Percentiles rank a stretch among this genome's conserved stretches.
phyloP scores from a whole-genome alignment of 2,113 vertebrate genomes.

The Calypte anna region DNA sequence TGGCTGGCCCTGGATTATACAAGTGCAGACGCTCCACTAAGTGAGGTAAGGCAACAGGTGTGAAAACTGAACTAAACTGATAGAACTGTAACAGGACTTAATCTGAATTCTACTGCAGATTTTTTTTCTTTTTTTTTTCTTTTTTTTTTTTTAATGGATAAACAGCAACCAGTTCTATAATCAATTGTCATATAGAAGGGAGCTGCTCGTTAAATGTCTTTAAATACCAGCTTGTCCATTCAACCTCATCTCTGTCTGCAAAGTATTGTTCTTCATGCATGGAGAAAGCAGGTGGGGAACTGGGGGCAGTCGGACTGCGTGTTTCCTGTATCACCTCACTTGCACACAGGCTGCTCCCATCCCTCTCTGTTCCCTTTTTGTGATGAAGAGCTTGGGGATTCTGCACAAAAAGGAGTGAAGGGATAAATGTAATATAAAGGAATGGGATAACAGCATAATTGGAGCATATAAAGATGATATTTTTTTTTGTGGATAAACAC shows the following conservation, averaged over 20 bases:
- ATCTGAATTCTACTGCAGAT: conserved; percentile 58
- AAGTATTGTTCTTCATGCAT: background rate
- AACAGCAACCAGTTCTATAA: conserved; percentile 28
- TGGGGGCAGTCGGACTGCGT: background rate
- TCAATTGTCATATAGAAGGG: conserved; percentile 24
- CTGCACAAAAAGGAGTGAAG: background rate
- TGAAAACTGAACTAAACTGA: conserved; percentile 61
- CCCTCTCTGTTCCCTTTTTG: background rate
- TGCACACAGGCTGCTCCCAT: background rate
- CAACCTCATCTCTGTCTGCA: background rate
- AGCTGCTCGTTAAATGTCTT: background rate
- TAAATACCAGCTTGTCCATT: conserved; percentile 17
- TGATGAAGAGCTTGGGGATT: background rate
- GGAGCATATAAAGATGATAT: background rate
- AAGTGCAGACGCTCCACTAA: conserved; percentile 79
- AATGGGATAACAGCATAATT: background rate
- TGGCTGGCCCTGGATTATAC: conserved; percentile 81
- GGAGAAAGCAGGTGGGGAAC: background rate
- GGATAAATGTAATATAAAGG: background rate
- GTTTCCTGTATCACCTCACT: background rate
- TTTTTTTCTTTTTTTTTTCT: background rate
- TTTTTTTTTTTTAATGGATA: conserved; percentile 7
- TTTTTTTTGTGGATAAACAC: background rate
- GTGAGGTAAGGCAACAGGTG: conserved; percentile 87
- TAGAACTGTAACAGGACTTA: conserved; percentile 62